Base-by-base conservation (phyloP, 2,888 invertebrate species). In the Pseudococcus jackbeardsleyi region DNA sequence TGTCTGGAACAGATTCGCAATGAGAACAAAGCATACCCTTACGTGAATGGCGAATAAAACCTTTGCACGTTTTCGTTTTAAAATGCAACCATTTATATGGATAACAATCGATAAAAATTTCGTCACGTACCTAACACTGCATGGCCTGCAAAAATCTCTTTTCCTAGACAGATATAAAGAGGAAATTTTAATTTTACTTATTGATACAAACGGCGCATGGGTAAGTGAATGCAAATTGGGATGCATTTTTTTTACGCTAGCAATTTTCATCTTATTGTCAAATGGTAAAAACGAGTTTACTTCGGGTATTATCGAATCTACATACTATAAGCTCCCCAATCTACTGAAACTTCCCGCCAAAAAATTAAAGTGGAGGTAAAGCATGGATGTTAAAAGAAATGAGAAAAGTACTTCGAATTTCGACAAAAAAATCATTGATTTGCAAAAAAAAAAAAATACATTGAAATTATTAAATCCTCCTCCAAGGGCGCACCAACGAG, bases 21-120 rank as follows among this genome's bases (percentile, higher is more conserved):
- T 19, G 64, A 64, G 64, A 64, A 64, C 64, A 64, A 64, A 64
- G 64, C 64, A 22, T 54, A 33, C 33, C 8, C 72, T 12, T 33
- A 9, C 19, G 15, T 8, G 33, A 19, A 79, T 8, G 42, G 42
- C 17, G 19, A 82, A 82, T 82, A 46, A 82, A 82, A 46, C 17
- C 46, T 26, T 46, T 42, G 42, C 46, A 82, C 79, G 46, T 82
- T 46, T 82, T 82, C 9, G n/a, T 77, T 77, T 82, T 82, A 42
- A 46, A 82, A 82, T 46, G 11, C 79, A 42, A 19, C 19, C 46
- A 46, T 82, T 82, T 82, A 46, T 82, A 82, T 22, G 79, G 42
- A 46, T 46, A 82, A 42, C 39, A 46, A 22, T 82, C 19, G 39
- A 82, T 46, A 33, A 19, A 82, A 82, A 33, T 46, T 82, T 82